Percentiles rank a stretch among this genome's conserved stretches.
Evolutionary conservation across 1,140 invertebrate genomes (phyloP).

Genomic region (Zaprionus kolodkinae): DNA sequence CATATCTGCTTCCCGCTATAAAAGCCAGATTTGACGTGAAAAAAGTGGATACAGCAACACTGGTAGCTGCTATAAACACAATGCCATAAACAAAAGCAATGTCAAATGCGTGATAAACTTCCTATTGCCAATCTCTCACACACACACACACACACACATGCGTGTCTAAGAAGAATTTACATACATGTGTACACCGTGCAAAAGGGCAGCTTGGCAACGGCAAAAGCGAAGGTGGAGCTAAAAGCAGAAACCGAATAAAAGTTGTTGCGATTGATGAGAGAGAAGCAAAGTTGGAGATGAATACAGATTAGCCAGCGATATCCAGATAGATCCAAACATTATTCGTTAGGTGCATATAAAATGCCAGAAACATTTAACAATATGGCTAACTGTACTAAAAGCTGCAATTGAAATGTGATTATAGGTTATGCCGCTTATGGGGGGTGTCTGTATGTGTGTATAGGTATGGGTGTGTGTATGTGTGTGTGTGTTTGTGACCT

Average conservation of each 20-base stretch:
- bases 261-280: background rate
- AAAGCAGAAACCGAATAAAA: conserved; percentile 13
- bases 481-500: conserved; percentile 9
- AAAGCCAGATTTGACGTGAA: too few species aligned
- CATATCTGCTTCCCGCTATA: too few species aligned
- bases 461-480: background rate
- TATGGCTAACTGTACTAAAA: conserved; percentile 41
- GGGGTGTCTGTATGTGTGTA: background rate
- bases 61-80: background rate
- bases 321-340: conserved; percentile 39
- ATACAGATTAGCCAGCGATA: conserved; percentile 18
- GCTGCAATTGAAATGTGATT: conserved; percentile 26
- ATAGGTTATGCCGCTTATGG: conserved; percentile 14
- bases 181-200: background rate
- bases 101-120: conserved; percentile 15
- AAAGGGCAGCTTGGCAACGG: conserved; percentile 19
- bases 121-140: background rate
- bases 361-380: background rate
- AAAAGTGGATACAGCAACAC: too few species aligned
- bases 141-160: background rate
- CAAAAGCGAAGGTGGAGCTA: conserved; percentile 17
- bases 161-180: background rate
- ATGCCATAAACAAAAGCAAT: conserved; percentile 21
- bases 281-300: background rate
- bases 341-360: conserved; percentile 32